phyloP scores from a whole-genome alignment of 2,797 vertebrate species.

The Notolabrus celidotus region DNA sequence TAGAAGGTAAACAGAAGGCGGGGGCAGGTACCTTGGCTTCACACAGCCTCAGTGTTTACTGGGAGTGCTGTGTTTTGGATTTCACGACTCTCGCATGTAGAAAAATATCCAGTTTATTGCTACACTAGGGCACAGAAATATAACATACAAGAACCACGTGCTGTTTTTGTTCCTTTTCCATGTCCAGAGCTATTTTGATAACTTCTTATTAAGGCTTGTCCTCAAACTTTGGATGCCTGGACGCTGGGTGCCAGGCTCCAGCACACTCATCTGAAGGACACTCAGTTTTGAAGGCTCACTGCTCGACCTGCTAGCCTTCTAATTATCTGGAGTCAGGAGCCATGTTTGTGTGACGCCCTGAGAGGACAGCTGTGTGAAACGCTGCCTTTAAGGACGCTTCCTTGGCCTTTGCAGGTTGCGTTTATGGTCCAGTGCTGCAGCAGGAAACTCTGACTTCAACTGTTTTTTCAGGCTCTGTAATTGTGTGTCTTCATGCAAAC shows the following conservation, averaged over 20 bases:
- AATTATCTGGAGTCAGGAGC: slow-evolving; percentile 58
- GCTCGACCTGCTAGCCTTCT: slow-evolving; percentile 45
- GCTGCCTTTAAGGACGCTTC: slow-evolving; percentile 42
- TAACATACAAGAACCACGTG: not conserved
- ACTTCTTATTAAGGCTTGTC: slow-evolving; percentile 4
- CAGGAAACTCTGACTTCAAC: slow-evolving; percentile 36
- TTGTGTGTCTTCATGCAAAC: slow-evolving; percentile 27
- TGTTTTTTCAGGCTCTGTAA: slow-evolving; percentile 4
- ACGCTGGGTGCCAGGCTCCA: slow-evolving; percentile 19
- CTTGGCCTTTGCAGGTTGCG: slow-evolving; percentile 28
- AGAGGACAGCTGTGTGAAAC: slow-evolving; percentile 53
- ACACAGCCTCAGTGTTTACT: too few species aligned
- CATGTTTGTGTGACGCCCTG: slow-evolving; percentile 17
- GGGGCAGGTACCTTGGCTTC: too few species aligned
- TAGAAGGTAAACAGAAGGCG: slow-evolving; percentile 54
- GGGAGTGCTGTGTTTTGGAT: slow-evolving; percentile 10
- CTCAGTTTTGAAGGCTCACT: slow-evolving; percentile 41
- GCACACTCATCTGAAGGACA: slow-evolving; percentile 33
- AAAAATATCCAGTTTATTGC: too few species aligned
- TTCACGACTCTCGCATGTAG: too few species aligned
- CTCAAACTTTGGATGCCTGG: not conserved
- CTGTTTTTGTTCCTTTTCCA: slow-evolving; percentile 3
- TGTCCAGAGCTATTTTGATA: slow-evolving; percentile 40
- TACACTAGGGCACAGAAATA: not conserved
- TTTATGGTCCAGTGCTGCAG: slow-evolving; percentile 14